Percentiles rank a stretch among this genome's conserved stretches.
These are phyloP conservation scores for Mya arenaria DNA, from an alignment of 1,140 invertebrate genomes.

Conservation along the genomic window DNA sequence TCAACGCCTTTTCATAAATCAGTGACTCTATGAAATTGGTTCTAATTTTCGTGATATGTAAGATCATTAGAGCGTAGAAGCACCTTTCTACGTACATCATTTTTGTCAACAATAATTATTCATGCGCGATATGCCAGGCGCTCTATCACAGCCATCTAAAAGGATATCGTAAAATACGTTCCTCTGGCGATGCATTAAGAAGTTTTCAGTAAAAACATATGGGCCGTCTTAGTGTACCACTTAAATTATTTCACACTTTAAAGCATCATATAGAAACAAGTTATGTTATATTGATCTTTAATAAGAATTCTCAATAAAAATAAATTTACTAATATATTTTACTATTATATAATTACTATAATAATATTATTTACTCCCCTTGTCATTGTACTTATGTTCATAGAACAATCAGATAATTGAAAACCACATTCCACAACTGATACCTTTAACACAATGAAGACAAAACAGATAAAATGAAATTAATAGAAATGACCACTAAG, in stretches of 20 bases:
- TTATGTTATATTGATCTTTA: constrained; percentile 17
- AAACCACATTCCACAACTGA: too few relatives aligned
- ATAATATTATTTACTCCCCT: too few relatives aligned
- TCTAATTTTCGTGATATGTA: constrained; percentile 39
- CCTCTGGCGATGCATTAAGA: not conserved
- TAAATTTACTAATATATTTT: too few relatives aligned
- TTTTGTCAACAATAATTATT: constrained; percentile 40
- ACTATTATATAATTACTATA: too few relatives aligned
- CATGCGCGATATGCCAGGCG: constrained; percentile 14
- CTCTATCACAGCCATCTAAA: constrained; percentile 27
- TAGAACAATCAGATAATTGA: too few relatives aligned
- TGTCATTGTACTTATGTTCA: too few relatives aligned
- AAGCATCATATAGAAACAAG: not conserved
- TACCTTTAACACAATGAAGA: too few relatives aligned
- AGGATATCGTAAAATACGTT: constrained; percentile 11
- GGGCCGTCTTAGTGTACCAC: not conserved
- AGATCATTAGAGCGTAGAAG: constrained; percentile 32
- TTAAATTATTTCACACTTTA: not conserved
- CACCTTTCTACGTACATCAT: not conserved
- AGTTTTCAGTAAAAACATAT: constrained; percentile 9
- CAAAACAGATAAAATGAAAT: too few relatives aligned
- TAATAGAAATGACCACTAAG: too few relatives aligned
- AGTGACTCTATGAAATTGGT: constrained; percentile 33
- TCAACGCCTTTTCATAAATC: constrained; percentile 44
- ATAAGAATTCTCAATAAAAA: constrained; percentile 8